Conservation (phyloP, 1,140 invertebrate species). For the Onthophagus taurus region DNA sequence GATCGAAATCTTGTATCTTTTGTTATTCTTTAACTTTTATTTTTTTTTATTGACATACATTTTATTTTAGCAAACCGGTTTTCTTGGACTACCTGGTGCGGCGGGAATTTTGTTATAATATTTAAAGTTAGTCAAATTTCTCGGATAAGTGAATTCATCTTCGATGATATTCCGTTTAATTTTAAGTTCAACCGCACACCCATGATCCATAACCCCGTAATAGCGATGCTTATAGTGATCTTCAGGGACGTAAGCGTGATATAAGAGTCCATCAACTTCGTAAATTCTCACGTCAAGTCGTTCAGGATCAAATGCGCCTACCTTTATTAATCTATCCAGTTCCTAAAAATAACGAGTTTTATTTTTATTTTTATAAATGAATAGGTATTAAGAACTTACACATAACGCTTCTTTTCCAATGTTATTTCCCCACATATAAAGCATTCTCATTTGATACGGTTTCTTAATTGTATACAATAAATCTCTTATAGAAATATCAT, state of each 20-base stretch:
- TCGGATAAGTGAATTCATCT: slow-evolving; percentile 15
- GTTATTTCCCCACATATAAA: slow-evolving; percentile 48
- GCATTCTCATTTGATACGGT: slow-evolving; percentile 37
- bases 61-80: too few relatives aligned
- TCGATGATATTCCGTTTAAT: slow-evolving; percentile 27
- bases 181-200: slow-evolving; percentile 25
- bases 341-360: too few relatives aligned
- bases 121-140: slow-evolving; percentile 20
- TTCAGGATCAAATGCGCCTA: slow-evolving; percentile 41
- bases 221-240: slow-evolving; percentile 30
- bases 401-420: slow-evolving; percentile 19
- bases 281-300: slow-evolving; percentile 47
- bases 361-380: too few relatives aligned
- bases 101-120: slow-evolving; percentile 24
- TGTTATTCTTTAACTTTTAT: too few relatives aligned
- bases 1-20: too few relatives aligned
- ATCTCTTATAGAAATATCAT: slow-evolving; percentile 39
- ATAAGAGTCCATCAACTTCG: slow-evolving; percentile 39
- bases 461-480: slow-evolving; percentile 48
- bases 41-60: too few relatives aligned
- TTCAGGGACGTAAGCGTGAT: slow-evolving; percentile 41
- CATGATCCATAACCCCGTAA: slow-evolving; percentile 26
- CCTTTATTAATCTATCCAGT: slow-evolving; percentile 42
- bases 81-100: too few relatives aligned
- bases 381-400: too few relatives aligned